Conservation (phyloP, 2,888 invertebrate genomes). For the Selenia dentaria region DNA sequence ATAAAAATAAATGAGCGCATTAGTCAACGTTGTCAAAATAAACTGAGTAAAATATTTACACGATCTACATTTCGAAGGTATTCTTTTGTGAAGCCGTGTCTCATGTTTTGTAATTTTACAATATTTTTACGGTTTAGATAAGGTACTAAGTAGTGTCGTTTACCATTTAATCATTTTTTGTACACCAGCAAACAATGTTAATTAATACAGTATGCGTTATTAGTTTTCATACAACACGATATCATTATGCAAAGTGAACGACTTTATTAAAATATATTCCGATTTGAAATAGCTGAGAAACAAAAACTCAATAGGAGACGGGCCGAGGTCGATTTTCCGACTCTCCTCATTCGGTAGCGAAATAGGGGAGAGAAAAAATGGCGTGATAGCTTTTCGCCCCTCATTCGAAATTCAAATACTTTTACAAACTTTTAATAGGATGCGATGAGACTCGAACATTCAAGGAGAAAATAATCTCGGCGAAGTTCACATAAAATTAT, state of each 20-base stretch:
- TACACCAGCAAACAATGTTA: no score
- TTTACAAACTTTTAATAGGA: slow-evolving; percentile 82
- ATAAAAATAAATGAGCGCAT: slow-evolving; percentile 82
- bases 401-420: slow-evolving; percentile 83
- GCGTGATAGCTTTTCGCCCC: slow-evolving; percentile 79
- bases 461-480: slow-evolving; percentile 68
- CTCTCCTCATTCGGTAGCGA: slow-evolving; percentile 38
- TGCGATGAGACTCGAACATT: slow-evolving; percentile 71
- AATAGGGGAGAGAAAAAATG: slow-evolving; percentile 58
- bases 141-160: not conserved
- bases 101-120: slow-evolving; percentile 13
- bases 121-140: slow-evolving; percentile 13
- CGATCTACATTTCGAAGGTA: slow-evolving; percentile 36
- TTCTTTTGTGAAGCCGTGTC: slow-evolving; percentile 27
- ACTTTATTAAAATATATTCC: slow-evolving; percentile 16
- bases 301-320: slow-evolving; percentile 18
- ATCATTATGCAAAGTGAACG: slow-evolving; percentile 10
- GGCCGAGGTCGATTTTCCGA: slow-evolving; percentile 23
- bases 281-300: slow-evolving; percentile 12
- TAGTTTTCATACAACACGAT: not conserved
- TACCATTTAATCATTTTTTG: slow-evolving; percentile 8
- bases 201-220: no score
- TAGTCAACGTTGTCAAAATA: slow-evolving; percentile 82
- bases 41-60: slow-evolving; percentile 63
- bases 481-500: slow-evolving; percentile 52